These are phyloP conservation scores for Habroteleia sp. DNA, from an alignment of 2,888 invertebrate species.

Conservation along the genomic window DNA sequence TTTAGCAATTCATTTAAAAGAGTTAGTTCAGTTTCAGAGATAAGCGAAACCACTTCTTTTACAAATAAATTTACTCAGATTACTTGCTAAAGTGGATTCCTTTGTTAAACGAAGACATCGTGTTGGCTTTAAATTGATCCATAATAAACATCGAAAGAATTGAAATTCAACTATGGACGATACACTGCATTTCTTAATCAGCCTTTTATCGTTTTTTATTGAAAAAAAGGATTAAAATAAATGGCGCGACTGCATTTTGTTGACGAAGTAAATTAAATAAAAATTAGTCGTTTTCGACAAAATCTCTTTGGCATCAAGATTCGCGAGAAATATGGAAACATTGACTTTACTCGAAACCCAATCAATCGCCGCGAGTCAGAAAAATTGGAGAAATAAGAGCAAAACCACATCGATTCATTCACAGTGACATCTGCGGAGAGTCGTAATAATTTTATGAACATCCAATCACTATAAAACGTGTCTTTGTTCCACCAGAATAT, in stretches of 20 bases:
- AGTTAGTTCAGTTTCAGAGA: slow-evolving; percentile 31
- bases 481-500: slow-evolving; percentile 40
- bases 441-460: slow-evolving; percentile 53
- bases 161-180: not conserved
- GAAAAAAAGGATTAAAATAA: too few species aligned
- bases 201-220: too few species aligned
- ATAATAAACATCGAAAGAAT: slow-evolving; percentile 1
- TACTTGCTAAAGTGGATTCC: slow-evolving; percentile 25
- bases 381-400: slow-evolving; percentile 13
- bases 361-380: slow-evolving; percentile 1
- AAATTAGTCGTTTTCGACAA: slow-evolving; percentile 7
- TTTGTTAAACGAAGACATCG: slow-evolving; percentile 5
- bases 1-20: slow-evolving; percentile 36
- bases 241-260: not conserved
- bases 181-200: not conserved
- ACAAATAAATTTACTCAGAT: slow-evolving; percentile 35
- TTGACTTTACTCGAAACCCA: slow-evolving; percentile 20
- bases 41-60: slow-evolving; percentile 42
- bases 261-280: slow-evolving; percentile 2
- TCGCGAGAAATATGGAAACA: slow-evolving; percentile 40
- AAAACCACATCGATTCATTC: slow-evolving; percentile 10
- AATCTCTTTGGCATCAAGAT: slow-evolving; percentile 12
- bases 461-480: slow-evolving; percentile 34
- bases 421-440: slow-evolving; percentile 28
- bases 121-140: slow-evolving; percentile 5